Base-by-base conservation (phyloP, 2,888 invertebrate species). In the Sussaba pulchella region DNA sequence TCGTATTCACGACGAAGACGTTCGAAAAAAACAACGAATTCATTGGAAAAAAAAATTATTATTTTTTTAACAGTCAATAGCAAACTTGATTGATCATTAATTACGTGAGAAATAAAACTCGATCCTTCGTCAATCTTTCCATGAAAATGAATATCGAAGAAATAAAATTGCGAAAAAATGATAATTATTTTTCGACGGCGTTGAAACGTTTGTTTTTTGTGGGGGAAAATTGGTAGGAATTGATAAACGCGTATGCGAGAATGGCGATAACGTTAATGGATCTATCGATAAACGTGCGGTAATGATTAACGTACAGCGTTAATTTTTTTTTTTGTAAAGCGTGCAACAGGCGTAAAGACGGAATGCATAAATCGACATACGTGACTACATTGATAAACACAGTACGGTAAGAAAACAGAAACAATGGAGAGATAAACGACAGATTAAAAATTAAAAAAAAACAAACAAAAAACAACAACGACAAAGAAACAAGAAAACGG, bases 261-360 rank as follows among this genome's bases (percentile, higher is more conserved):
- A 74, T 59, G 8, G 12, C n/a, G 10, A 69, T 24, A 12, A 45
- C 39, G 14, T 24, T 39, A 52, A 71, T 43, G 47, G 24, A 19
- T 26, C 14, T 67, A 67, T 59, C 10, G 70, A 66, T 43, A 75
- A 69, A 59, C 77, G 36, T 77, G 71, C 77, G n/a, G 12, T 10
- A 21, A 52, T 64, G 36, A 31, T 31, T 41, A 41, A 10, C 6
- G 36, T 31, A 9, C 41, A 50, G 57, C 59, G 19, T 47, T 59
- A 75, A 39, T 59, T 9, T 52, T 54, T 9, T n/a, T n/a, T n/a
- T n/a, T n/a, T n/a, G n/a, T 67, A 9, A 72, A 81, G 80, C 80
- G 77, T 81, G 72, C 72, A 77, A 61, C 1, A n/a, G 26, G 10
- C 78, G 73, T 78, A 78, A 72, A 73, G 69, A 21, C 72, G 43